Evolutionary conservation across 2,113 vertebrate genomes (phyloP).

Genomic region (Cebus imitator): DNA sequence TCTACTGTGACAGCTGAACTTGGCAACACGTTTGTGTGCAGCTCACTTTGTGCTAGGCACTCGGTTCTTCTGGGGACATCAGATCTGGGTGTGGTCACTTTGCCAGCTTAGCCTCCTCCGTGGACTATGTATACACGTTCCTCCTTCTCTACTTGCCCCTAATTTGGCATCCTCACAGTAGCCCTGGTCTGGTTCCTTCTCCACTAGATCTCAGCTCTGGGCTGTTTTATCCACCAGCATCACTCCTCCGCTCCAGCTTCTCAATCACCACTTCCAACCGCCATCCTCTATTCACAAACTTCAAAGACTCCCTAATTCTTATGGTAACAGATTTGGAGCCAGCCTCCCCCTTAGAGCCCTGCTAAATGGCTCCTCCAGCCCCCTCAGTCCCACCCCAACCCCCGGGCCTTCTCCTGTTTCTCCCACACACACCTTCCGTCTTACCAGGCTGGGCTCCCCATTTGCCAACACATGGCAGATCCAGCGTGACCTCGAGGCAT

Average conservation of each 20-base stretch:
- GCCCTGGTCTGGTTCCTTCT: not conserved
- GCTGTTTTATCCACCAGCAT: not conserved
- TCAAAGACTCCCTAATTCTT: not conserved
- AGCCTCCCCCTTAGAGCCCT: not conserved
- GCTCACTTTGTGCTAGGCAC: not conserved
- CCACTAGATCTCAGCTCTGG: not conserved
- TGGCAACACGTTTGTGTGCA: not conserved
- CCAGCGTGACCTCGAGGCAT: fast-evolving
- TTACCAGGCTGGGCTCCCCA: not conserved
- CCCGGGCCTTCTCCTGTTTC: fast-evolving
- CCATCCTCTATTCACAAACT: not conserved
- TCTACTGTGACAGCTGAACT: not conserved
- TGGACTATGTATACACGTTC: not conserved
- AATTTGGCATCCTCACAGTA: not conserved
- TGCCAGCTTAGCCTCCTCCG: not conserved
- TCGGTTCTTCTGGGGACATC: not conserved
- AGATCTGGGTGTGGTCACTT: not conserved
- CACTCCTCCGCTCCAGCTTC: not conserved
- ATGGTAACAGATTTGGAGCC: not conserved
- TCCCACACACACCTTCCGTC: not conserved
- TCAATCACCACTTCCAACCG: not conserved
- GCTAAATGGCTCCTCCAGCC: not conserved
- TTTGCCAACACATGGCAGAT: not conserved
- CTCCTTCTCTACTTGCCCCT: too few species aligned
- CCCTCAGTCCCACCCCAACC: not conserved